phyloP scores from a whole-genome alignment of 2,113 vertebrate genomes.

The Xiphorhynchus elegans region DNA sequence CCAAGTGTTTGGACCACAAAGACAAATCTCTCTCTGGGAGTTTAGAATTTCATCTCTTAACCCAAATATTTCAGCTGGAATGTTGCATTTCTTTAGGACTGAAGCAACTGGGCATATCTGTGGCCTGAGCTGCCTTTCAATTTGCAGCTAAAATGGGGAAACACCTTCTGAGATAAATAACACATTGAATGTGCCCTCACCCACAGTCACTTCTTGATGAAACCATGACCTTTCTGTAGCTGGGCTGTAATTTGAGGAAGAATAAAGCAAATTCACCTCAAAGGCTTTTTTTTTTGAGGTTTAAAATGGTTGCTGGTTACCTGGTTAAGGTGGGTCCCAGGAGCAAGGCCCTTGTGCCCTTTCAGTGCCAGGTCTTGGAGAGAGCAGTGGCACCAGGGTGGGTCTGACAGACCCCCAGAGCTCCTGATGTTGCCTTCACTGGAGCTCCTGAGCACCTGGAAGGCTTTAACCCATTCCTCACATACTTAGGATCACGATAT shows the following conservation, averaged over 20 bases:
- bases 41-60: neutral
- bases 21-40: neutral
- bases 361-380: fast-evolving
- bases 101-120: neutral
- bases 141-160: neutral
- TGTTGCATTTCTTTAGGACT: neutral
- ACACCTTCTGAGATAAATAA: neutral
- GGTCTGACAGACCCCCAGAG: neutral
- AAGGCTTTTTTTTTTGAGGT: neutral
- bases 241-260: neutral
- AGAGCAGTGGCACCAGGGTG: neutral
- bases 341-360: neutral
- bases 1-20: neutral
- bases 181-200: neutral
- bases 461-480: neutral
- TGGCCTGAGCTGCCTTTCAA: neutral
- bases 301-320: neutral
- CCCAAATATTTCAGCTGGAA: neutral
- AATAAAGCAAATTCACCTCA: neutral
- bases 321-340: neutral
- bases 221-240: neutral
- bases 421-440: neutral
- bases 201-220: neutral
- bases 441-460: neutral
- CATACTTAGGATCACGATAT: neutral